These are phyloP conservation scores for Pantala flavescens DNA, from an alignment of 1,140 invertebrate genomes.

Conservation along the genomic window DNA sequence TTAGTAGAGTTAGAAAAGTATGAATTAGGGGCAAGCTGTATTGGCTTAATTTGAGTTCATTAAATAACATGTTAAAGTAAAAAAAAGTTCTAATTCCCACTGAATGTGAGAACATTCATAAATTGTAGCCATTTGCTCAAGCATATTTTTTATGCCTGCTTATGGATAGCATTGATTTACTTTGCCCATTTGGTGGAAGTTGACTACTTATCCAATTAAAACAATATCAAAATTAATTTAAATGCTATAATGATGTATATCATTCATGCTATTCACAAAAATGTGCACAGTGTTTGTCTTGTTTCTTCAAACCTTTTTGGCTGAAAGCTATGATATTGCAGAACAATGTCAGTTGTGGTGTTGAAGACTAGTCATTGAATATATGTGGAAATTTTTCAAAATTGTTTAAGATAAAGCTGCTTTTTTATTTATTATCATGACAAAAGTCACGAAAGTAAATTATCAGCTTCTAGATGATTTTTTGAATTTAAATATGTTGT, in stretches of 20 bases:
- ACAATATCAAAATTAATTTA: background rate
- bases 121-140: background rate
- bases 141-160: conserved; percentile 3
- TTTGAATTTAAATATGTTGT: too few relatives aligned
- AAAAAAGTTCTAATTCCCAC: too few relatives aligned
- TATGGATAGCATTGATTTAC: background rate
- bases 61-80: too few relatives aligned
- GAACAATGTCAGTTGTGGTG: background rate
- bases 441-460: too few relatives aligned
- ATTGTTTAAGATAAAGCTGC: background rate
- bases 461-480: too few relatives aligned
- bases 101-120: too few relatives aligned
- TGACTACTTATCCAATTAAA: background rate
- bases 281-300: background rate
- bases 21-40: background rate
- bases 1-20: background rate
- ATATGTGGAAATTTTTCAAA: background rate
- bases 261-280: background rate
- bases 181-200: background rate
- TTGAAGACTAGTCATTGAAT: background rate
- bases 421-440: background rate
- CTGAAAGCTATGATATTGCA: background rate
- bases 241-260: background rate
- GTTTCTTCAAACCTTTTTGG: background rate
- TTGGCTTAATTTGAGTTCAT: too few relatives aligned